Evolutionary conservation across 2,888 invertebrate species (phyloP).

Genomic region (Lacanobia wlatinum): DNA sequence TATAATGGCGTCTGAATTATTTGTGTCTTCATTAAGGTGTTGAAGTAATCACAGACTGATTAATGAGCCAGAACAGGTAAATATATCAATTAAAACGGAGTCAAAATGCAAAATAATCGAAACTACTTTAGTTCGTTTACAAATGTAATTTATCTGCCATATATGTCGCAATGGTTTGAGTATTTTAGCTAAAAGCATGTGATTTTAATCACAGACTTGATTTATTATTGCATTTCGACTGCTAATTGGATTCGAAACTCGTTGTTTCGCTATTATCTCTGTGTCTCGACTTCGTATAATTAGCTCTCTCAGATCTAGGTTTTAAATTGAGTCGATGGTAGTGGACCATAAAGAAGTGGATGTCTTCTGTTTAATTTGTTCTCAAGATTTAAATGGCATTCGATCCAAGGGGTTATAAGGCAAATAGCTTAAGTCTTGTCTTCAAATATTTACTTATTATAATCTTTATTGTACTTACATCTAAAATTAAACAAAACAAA

Average conservation of each 20-base stretch:
- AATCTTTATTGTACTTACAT: too few relatives aligned
- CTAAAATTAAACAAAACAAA: too few relatives aligned
- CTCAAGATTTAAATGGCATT: background rate
- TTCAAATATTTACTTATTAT: too few relatives aligned
- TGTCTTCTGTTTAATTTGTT: background rate
- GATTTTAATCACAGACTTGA: slow-evolving; percentile 55
- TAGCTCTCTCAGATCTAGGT: slow-evolving; percentile 25
- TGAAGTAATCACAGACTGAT: slow-evolving; percentile 21
- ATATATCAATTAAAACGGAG: slow-evolving; percentile 38
- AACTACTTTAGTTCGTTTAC: slow-evolving; percentile 47
- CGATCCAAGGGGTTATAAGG: background rate
- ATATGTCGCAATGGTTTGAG: slow-evolving; percentile 20
- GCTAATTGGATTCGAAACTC: slow-evolving; percentile 45
- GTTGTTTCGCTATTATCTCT: slow-evolving; percentile 22
- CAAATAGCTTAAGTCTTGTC: too few relatives aligned
- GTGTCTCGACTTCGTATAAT: slow-evolving; percentile 28
- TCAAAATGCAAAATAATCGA: slow-evolving; percentile 35
- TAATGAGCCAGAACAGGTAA: slow-evolving; percentile 20
- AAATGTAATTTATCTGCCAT: slow-evolving; percentile 38
- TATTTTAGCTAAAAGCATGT: slow-evolving; percentile 48
- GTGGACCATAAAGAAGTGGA: background rate
- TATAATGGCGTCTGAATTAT: background rate
- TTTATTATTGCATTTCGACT: slow-evolving; percentile 39
- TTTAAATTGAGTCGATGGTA: slow-evolving; percentile 12
- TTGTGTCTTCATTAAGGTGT: slow-evolving; percentile 5